These are phyloP conservation scores for Gambusia holbrooki DNA, from an alignment of 2,113 vertebrate genomes.

Conservation along the genomic window DNA sequence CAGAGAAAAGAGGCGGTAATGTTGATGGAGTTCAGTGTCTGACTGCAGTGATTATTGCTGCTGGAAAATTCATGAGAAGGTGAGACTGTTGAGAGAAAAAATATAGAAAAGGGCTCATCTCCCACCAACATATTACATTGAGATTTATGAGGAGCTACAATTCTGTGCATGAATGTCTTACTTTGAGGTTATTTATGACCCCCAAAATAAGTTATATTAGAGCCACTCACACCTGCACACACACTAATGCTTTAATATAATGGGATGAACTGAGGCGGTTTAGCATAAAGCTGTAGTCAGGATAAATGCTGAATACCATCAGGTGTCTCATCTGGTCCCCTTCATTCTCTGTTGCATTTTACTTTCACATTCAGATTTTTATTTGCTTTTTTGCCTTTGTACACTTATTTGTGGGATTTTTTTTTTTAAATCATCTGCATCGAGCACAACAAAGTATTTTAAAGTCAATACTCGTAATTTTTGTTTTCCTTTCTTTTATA, in stretches of 20 bases:
- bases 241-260: conserved; percentile 22
- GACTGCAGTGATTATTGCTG: conserved; percentile 11
- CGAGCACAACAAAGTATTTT: background rate
- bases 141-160: conserved; percentile 35
- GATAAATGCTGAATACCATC: conserved; percentile 53
- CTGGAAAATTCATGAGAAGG: conserved; percentile 1
- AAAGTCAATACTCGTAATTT: background rate
- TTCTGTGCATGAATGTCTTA: conserved; percentile 22
- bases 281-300: conserved; percentile 56
- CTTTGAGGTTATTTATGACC: conserved; percentile 39
- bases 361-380: background rate
- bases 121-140: background rate
- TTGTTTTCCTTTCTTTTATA: background rate
- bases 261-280: conserved; percentile 39
- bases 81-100: conserved; percentile 9
- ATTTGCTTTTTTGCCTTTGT: background rate
- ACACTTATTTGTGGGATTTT: background rate
- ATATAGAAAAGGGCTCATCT: conserved; percentile 20
- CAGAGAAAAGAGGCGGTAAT: background rate
- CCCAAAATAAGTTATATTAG: conserved; percentile 27
- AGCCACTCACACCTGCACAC: background rate
- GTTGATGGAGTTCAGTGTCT: background rate
- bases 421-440: background rate
- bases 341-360: background rate
- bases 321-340: conserved; percentile 28